Base-by-base conservation (phyloP, 2,797 vertebrate genomes). In the Vipera ursinii region DNA sequence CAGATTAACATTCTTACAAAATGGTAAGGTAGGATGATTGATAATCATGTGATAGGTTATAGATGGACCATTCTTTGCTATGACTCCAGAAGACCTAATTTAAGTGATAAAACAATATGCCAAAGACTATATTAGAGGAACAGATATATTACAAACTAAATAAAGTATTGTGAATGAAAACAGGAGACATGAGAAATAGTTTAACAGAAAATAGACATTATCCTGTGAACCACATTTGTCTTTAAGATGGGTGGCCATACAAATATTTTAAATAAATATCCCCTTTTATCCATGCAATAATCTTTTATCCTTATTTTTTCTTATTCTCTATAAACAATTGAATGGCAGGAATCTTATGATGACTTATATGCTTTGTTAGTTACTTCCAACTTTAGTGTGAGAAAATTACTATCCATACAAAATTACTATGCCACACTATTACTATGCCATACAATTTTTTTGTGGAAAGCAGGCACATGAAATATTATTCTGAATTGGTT, bases 1-100 rank as follows among this genome's bases (percentile, higher is more conserved):
- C 12, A 44, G 61, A 44, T 88, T 57, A 95, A 91, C 93, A 59
- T 90, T 92, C 60, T 93, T 87, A 65, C 65, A 90, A 89, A 22
- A 48, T 91, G 61, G 89, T 93, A 87, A 90, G 53, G 89, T 93
- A 85, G 91, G 59, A 44, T 88, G n/a, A 86, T 28, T 88, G 55
- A 86, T 93, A 94, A 93, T 91, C 48, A 93, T 90, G 51, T 90
- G 69, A 87, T 88, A 78, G 61, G 90, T 94, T 78, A 93, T 28
- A 60, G 93, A 93, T 93, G 56, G 55, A 87, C 88, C 56, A 91
- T 53, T 93, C 59, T 7, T 22, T 94, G 17, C 55, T 87, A 20
- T 90, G 60, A 89, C 12, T 44, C 53, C 20, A 90, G 20, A 13
- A 90, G 26, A 73, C 17, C n/a, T 90, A 26, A 48, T 73, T 38